These are phyloP conservation scores for Ondatra zibethicus DNA, from an alignment of 2,113 vertebrate genomes.

Conservation along the genomic window DNA sequence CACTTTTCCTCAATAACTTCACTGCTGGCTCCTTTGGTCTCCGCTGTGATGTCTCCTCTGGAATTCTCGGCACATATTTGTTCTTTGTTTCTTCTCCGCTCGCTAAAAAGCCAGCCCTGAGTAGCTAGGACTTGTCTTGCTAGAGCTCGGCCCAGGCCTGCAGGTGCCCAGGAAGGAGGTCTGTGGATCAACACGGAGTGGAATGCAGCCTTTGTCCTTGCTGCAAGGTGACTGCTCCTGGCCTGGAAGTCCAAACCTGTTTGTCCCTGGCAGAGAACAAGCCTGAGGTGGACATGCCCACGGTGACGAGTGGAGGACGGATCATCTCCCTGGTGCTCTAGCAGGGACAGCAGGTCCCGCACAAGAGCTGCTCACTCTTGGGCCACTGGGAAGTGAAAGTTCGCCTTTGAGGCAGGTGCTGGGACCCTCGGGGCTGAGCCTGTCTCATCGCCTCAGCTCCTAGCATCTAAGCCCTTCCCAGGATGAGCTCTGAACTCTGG, in stretches of 20 bases:
- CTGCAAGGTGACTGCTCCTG: background rate
- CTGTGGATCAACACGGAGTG: no score
- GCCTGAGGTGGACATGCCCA: background rate
- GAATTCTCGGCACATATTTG: background rate
- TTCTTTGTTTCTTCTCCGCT: background rate
- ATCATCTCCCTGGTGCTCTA: accelerated
- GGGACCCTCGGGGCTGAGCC: background rate
- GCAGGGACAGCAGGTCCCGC: background rate
- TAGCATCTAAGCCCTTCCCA: background rate
- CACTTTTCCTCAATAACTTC: background rate
- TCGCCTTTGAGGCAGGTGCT: background rate
- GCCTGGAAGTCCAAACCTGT: background rate
- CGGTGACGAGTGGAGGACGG: accelerated
- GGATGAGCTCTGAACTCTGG: background rate
- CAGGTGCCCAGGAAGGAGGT: background rate
- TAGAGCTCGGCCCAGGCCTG: background rate
- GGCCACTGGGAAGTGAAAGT: background rate
- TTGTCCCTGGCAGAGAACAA: background rate
- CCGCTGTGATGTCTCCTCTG: background rate
- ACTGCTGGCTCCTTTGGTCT: background rate
- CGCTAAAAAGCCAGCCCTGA: accelerated
- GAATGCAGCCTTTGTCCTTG: background rate
- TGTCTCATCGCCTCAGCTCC: background rate
- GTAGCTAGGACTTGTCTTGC: background rate
- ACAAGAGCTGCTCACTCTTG: background rate